Conservation (phyloP, 1,140 invertebrate species). For the Paramacrobiotus metropolitanus region DNA sequence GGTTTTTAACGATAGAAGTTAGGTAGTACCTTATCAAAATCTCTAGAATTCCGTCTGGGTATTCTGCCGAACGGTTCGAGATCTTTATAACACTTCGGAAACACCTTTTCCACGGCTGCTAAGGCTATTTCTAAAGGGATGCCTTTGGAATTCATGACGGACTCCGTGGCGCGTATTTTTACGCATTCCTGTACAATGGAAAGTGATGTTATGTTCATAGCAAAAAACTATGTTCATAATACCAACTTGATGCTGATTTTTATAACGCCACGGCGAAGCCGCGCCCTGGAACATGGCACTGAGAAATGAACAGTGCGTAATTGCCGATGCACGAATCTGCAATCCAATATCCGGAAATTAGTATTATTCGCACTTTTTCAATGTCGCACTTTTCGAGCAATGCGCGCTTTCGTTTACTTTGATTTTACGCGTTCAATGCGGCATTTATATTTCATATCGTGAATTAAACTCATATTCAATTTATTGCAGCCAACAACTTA, state of each 20-base stretch:
- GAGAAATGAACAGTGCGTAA: slow-evolving; percentile 67
- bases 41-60: slow-evolving; percentile 43
- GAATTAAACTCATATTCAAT: no score
- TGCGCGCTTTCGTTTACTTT: no score
- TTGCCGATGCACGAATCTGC: slow-evolving; percentile 39
- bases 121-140: slow-evolving; percentile 43
- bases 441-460: no score
- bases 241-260: slow-evolving; percentile 32
- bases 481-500: no score
- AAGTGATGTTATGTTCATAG: background rate
- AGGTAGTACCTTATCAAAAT: slow-evolving; percentile 39
- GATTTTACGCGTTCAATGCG: no score
- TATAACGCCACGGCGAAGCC: slow-evolving; percentile 44
- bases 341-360: slow-evolving; percentile 8
- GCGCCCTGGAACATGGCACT: slow-evolving; percentile 50
- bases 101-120: slow-evolving; percentile 58
- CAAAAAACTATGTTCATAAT: background rate
- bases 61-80: slow-evolving; percentile 71
- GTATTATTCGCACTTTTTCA: background rate
- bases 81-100: slow-evolving; percentile 72
- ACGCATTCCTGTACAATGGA: slow-evolving; percentile 50
- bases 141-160: slow-evolving; percentile 52
- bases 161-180: slow-evolving; percentile 55
- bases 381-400: background rate
- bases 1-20: no score